These are phyloP conservation scores for Oryctolagus cuniculus DNA, from an alignment of 2,113 vertebrate species.

Conservation along the genomic window DNA sequence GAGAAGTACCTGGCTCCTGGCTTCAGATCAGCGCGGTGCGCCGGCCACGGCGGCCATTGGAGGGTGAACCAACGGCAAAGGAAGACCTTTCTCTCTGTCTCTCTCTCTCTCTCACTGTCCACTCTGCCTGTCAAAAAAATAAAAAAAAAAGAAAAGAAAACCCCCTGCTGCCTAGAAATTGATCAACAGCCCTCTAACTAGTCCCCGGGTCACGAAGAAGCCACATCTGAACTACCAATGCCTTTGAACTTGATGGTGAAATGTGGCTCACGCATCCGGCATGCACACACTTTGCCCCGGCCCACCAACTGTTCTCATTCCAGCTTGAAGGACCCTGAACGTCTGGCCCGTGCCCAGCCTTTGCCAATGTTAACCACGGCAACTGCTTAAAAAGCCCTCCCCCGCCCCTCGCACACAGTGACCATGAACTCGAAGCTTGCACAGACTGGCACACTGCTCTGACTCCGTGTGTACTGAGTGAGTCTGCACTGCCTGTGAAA, in stretches of 20 bases:
- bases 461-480: accelerated
- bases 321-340: accelerated
- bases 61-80: too few species aligned
- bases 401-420: too few species aligned
- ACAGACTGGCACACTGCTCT: accelerated
- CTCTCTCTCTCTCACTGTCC: too few species aligned
- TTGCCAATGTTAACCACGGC: neutral
- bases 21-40: too few species aligned
- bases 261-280: accelerated
- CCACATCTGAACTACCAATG: neutral
- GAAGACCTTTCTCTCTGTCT: too few species aligned
- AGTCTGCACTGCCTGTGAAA: neutral
- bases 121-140: too few species aligned
- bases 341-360: neutral
- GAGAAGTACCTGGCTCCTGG: too few species aligned
- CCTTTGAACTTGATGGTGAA: neutral
- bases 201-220: neutral
- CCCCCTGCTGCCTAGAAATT: neutral
- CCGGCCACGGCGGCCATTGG: too few species aligned
- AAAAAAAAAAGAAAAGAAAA: too few species aligned
- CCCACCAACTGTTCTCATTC: neutral
- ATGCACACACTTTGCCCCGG: neutral
- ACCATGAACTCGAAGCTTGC: neutral
- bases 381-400: neutral
- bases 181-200: neutral